Conservation (phyloP, 1,140 invertebrate species). For the Caenorhabditis inopinata region DNA sequence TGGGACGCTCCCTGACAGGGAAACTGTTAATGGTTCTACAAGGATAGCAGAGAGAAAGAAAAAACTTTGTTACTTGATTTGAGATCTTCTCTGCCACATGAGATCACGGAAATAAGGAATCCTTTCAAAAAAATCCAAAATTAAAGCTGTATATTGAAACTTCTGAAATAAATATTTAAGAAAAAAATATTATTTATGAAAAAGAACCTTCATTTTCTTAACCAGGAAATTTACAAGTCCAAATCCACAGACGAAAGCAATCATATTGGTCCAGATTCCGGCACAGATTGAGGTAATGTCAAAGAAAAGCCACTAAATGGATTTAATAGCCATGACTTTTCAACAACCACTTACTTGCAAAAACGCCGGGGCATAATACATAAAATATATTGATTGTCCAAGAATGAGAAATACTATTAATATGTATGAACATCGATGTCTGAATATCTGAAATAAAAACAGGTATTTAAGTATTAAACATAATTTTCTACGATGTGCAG, state of each 20-base stretch:
- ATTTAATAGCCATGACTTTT: neutral
- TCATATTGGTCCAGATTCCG: conserved; percentile 44
- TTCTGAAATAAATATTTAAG: neutral
- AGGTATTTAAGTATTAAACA: too few relatives aligned
- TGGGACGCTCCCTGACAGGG: too few relatives aligned
- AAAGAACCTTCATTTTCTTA: neutral
- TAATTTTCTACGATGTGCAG: too few relatives aligned
- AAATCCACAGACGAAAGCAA: conserved; percentile 45
- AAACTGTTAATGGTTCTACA: too few relatives aligned
- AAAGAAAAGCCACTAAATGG: conserved; percentile 40
- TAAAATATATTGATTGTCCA: conserved; percentile 37
- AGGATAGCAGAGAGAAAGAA: too few relatives aligned
- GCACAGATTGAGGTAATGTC: conserved; percentile 21
- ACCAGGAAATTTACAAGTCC: conserved; percentile 26
- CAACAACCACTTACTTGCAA: conserved; percentile 5
- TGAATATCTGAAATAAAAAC: conserved; percentile 3
- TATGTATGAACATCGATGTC: conserved; percentile 2
- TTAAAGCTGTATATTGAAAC: neutral
- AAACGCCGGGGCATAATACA: conserved; percentile 37
- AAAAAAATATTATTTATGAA: neutral
- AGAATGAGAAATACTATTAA: conserved; percentile 23
- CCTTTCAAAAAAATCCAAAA: neutral
- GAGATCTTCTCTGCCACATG: conserved; percentile 16
- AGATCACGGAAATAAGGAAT: neutral
- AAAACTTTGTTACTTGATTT: neutral